Evolutionary conservation across 2,797 vertebrate genomes (phyloP).

Genomic region (Hyperoplus immaculatus): DNA sequence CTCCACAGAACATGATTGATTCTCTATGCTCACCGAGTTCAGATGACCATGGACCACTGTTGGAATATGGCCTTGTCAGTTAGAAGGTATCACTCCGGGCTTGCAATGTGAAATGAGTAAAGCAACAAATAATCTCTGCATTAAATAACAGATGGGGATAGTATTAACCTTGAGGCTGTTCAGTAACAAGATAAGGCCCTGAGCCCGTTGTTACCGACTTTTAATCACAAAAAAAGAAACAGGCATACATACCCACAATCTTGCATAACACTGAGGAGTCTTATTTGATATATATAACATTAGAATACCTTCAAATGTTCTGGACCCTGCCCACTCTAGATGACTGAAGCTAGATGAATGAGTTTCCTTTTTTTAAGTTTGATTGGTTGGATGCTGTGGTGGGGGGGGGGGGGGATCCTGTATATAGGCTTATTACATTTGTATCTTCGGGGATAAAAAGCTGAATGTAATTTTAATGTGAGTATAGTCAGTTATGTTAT

Average conservation of each 20-base stretch:
- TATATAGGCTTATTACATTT: neutral
- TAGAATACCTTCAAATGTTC: neutral
- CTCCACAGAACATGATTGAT: constrained; percentile 70
- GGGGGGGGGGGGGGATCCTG: neutral
- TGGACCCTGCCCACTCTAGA: constrained; percentile 8
- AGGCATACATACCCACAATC: neutral
- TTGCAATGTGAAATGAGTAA: constrained; percentile 57
- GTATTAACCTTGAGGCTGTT: constrained; percentile 60
- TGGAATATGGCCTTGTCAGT: constrained; percentile 69
- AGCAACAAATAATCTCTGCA: constrained; percentile 58
- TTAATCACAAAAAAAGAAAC: constrained; percentile 38
- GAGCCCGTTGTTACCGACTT: constrained; percentile 39
- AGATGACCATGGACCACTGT: constrained; percentile 60
- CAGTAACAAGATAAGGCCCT: constrained; percentile 39
- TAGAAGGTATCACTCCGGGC: constrained; percentile 60
- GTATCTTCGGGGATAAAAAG: neutral
- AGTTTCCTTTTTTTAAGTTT: neutral
- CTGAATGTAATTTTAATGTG: neutral
- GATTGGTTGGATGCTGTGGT: neutral
- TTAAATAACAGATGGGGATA: constrained; percentile 61
- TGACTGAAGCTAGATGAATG: neutral
- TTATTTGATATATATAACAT: neutral
- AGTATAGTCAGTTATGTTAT: neutral
- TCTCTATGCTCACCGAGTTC: constrained; percentile 57
- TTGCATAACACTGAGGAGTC: constrained; percentile 9